Base-by-base conservation (phyloP, 2,797 vertebrate species). In the Gymnothorax javanicus region DNA sequence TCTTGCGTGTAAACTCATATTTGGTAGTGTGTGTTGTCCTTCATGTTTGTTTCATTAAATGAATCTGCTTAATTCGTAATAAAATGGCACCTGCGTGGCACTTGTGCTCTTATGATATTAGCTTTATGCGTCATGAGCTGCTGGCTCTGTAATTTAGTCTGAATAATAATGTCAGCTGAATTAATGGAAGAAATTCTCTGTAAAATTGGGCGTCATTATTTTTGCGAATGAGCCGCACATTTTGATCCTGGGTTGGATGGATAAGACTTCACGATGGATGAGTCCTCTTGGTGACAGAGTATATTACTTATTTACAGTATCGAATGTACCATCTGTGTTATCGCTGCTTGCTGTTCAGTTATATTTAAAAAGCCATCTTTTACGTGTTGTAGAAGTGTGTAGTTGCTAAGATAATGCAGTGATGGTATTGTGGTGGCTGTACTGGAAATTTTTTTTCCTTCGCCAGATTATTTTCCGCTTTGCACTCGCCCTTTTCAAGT, bases 401-500 rank as follows among this genome's bases (percentile, higher is more conserved):
- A 67, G 64, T 67, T n/a, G 1, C 25, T 23, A 20, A 67, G 20
- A 64, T 64, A 64, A 23, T 23, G n/a, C n/a, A n/a, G n/a, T n/a
- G n/a, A 64, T 64, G 8, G n/a, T 25, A 67, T n/a, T 67, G 6
- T n/a, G 7, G 62, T 67, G 7, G 1, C 4, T 67, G 62, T 67
- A 67, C n/a, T 23, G 2, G 64, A 71, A 43, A 52, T 71, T 3
- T 0, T 83, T 20, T 91, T 79, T 88, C 87, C 50, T 25, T 87
- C 89, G 15, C 0, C 94, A 99, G 99, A 98, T 99, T 83, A 98
- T 99, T 86, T 99, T 99, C 92, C 96, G 98, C 56, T 98, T 97
- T 52, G 98, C 98, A 64, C 94, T 99, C 62, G 97, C 98, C 0
- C 96, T 99, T 86, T 99, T 99, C 90, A 99, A 99, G 88, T 97